Evolutionary conservation across 2,797 vertebrate genomes (phyloP).

Genomic region (Vultur gryphus): DNA sequence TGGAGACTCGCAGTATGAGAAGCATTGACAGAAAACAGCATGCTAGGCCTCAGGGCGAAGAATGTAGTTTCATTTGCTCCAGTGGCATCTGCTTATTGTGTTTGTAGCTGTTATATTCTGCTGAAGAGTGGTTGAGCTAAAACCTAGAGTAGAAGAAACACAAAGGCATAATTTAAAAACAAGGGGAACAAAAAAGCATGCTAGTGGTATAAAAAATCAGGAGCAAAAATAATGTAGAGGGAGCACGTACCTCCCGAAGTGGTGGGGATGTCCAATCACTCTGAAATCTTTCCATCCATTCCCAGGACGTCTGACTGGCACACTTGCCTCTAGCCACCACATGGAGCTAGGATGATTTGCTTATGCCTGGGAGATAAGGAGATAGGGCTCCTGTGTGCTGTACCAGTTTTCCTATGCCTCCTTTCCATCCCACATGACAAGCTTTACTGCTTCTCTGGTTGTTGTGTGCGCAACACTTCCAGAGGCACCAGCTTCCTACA

Average conservation of each 20-base stretch:
- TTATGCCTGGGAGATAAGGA: neutral
- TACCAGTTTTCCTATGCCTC: neutral
- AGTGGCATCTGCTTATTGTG: slow-evolving; percentile 31
- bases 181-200: neutral
- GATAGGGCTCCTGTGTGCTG: neutral
- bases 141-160: neutral
- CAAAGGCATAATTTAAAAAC: neutral
- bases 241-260: neutral
- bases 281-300: neutral
- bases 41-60: neutral
- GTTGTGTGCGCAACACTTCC: neutral
- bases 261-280: neutral
- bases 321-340: neutral
- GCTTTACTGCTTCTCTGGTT: neutral
- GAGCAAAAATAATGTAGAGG: neutral
- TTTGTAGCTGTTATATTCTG: slow-evolving; percentile 9
- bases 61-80: slow-evolving; percentile 55
- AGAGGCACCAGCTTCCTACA: neutral
- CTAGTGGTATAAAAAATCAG: neutral
- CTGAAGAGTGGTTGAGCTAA: neutral
- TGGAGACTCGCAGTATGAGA: neutral
- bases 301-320: neutral
- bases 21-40: slow-evolving; percentile 37
- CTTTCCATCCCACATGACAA: neutral
- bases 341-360: neutral